Conservation (phyloP, 92 coral and sea anemone genomes). For the Phenganax subtilis region DNA sequence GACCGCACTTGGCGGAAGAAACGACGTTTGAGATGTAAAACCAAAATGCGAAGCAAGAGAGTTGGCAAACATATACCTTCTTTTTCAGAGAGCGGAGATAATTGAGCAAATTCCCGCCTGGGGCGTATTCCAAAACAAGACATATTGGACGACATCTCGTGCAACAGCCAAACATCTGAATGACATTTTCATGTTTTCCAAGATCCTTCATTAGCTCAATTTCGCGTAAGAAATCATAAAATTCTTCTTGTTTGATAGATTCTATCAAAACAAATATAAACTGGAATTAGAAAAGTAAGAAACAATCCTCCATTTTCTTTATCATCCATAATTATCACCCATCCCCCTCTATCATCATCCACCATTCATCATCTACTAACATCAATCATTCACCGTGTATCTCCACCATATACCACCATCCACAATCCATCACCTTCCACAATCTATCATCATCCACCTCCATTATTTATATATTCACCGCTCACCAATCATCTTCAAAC, state of each 20-base stretch:
- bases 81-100: slow-evolving; percentile 9
- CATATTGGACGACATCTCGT: slow-evolving; percentile 23
- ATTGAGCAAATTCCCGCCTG: slow-evolving; percentile 3
- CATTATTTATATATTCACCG: neutral
- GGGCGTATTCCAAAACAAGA: slow-evolving; percentile 12
- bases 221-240: slow-evolving; percentile 11
- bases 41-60: neutral
- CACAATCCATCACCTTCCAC: too few relatives aligned
- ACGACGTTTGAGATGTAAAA: neutral
- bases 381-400: too few relatives aligned
- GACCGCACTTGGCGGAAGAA: too few relatives aligned
- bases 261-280: neutral
- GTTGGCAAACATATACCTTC: neutral
- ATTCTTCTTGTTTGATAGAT: neutral
- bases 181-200: slow-evolving; percentile 19
- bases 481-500: neutral
- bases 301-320: too few relatives aligned
- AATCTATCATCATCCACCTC: too few relatives aligned
- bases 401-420: too few relatives aligned
- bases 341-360: too few relatives aligned
- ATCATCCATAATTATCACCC: too few relatives aligned
- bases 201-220: slow-evolving; percentile 10
- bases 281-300: neutral
- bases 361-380: too few relatives aligned
- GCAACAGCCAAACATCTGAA: slow-evolving; percentile 30